phyloP scores from a whole-genome alignment of 1,140 invertebrate genomes.

The Drosophila orosa region DNA sequence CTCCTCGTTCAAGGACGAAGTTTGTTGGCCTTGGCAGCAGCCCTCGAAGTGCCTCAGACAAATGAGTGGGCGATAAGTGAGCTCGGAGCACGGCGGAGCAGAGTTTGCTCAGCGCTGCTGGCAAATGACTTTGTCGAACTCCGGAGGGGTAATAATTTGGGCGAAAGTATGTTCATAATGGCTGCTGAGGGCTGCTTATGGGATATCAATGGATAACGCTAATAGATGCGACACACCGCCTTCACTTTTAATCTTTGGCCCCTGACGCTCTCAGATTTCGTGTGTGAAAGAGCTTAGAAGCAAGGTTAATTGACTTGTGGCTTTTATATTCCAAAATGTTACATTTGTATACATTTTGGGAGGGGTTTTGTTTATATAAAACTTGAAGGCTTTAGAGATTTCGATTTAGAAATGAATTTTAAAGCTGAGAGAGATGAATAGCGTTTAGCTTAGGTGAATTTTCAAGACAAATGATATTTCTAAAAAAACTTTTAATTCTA shows the following conservation, averaged over 20 bases:
- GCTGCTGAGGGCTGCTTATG: conserved; percentile 32
- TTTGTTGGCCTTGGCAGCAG: conserved; percentile 69
- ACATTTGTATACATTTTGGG: neutral
- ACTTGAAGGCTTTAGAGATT: neutral
- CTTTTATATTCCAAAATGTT: conserved; percentile 4
- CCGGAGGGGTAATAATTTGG: conserved; percentile 38
- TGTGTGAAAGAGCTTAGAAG: neutral
- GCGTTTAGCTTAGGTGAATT: neutral
- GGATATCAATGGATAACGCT: conserved; percentile 41
- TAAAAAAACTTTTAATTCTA: too few species aligned
- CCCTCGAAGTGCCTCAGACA: conserved; percentile 34
- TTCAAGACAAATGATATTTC: neutral
- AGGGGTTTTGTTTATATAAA: neutral
- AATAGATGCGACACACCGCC: conserved; percentile 35
- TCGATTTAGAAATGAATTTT: neutral
- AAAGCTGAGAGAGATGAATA: neutral
- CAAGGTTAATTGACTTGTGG: conserved; percentile 7
- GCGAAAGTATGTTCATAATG: conserved; percentile 42
- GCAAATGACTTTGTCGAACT: conserved; percentile 55
- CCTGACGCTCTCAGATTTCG: neutral
- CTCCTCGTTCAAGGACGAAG: conserved; percentile 68
- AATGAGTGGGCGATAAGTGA: conserved; percentile 64
- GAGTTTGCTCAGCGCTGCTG: conserved; percentile 29
- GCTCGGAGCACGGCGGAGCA: conserved; percentile 3
- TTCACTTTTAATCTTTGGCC: conserved; percentile 31